Base-by-base conservation (phyloP, 2,888 invertebrate species). In the Mantis religiosa region DNA sequence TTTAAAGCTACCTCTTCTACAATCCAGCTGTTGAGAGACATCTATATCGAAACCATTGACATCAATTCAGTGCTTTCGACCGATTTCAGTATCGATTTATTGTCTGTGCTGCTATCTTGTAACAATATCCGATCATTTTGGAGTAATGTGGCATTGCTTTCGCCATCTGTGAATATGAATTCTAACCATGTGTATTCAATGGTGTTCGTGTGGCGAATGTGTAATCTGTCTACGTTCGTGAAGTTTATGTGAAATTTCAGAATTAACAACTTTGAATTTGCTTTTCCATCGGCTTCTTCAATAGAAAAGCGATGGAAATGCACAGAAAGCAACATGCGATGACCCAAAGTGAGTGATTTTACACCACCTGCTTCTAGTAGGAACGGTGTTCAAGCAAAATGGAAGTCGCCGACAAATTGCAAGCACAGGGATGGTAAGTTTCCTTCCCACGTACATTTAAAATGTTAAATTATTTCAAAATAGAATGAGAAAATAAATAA, bases 401-500 rank as follows among this genome's bases (percentile, higher is more conserved):
- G 95, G 94, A 95, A 92, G 94, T 95, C 91, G 93, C 94, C 92
- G 95, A 95, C 92, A 95, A 94, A 93, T 94, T 96, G 91, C 94
- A 94, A 92, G 95, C 95, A 91, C 93, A 95, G 92, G 96, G 96
- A 93, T 96, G 96, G 96, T 96, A 93, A 94, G 93, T 92, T 86
- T 28, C n/a, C 47, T 85, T 85, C 47, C 34, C 25, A n/a, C n/a
- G 83, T 83, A 83, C 14, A 27, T 28, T 28, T 28, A 28, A 83
- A 82, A 12, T 28, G 4, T 83, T 83, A 28, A 28, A 15, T 28
- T 3, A 83, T 20, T 27, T 28, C n/a, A n/a, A 0, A 28, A 83
- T 83, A 83, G 1, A 83, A 8, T 12, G n/a, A n/a, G 28, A 1
- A 83, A 83, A 27, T 82, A 83, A 28, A n/a, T 14, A 4, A 47